These are phyloP conservation scores for Astreopora myriophthalma DNA, from an alignment of 64 coral and sea anemone genomes.

Conservation along the genomic window DNA sequence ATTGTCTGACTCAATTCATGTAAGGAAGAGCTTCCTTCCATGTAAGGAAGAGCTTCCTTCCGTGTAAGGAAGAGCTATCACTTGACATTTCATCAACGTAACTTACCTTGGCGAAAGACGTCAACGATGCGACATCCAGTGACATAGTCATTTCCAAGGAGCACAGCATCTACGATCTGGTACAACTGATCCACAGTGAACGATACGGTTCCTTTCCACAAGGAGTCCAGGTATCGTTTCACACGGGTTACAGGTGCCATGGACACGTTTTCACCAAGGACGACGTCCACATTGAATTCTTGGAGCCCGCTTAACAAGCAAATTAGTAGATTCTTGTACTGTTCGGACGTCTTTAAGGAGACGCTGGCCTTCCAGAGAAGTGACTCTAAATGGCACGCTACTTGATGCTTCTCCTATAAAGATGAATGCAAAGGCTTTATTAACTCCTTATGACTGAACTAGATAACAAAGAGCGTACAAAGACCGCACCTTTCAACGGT, in stretches of 20 bases:
- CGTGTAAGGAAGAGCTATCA: too few species aligned
- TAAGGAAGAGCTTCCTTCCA: too few species aligned
- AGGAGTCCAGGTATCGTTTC: constrained; percentile 49
- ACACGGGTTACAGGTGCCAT: constrained; percentile 27
- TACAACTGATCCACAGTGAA: constrained; percentile 68
- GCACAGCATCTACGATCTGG: constrained; percentile 49
- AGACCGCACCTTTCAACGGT: background rate
- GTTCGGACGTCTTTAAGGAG: constrained; percentile 30
- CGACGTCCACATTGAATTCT: constrained; percentile 45
- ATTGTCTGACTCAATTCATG: too few species aligned
- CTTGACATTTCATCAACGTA: too few species aligned
- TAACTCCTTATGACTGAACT: background rate
- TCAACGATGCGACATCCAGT: constrained; percentile 21
- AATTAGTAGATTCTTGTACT: constrained; percentile 57
- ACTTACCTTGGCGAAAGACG: constrained; percentile 45
- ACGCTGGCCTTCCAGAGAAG: constrained; percentile 61
- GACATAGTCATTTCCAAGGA: constrained; percentile 59
- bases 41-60: too few species aligned
- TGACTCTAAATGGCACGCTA: constrained; percentile 79
- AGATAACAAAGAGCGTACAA: background rate
- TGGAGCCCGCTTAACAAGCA: constrained; percentile 51
- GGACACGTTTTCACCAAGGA: constrained; percentile 37
- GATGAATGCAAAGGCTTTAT: background rate
- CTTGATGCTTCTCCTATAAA: constrained; percentile 52
- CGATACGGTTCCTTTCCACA: constrained; percentile 53